These are phyloP conservation scores for Leucophenga montana DNA, from an alignment of 2,888 invertebrate genomes.

Conservation along the genomic window DNA sequence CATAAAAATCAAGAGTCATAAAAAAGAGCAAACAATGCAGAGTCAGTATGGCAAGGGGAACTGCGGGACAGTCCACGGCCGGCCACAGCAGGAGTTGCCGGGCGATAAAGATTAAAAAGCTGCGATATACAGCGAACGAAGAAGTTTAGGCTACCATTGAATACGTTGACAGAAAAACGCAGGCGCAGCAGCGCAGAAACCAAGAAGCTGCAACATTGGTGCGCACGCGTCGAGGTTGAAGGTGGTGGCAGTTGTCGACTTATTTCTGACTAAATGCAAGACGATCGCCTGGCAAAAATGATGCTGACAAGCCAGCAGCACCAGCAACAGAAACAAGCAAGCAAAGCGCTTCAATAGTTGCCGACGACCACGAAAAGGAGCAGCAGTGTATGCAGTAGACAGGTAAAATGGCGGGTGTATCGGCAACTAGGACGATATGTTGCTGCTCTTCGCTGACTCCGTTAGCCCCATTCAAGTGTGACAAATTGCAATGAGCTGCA, in stretches of 20 bases:
- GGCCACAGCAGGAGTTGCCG: slow-evolving; percentile 41
- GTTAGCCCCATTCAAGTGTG: slow-evolving; percentile 29
- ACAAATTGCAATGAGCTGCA: slow-evolving; percentile 37
- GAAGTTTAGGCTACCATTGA: background rate
- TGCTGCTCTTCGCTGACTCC: slow-evolving; percentile 42
- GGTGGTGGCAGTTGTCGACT: slow-evolving; percentile 36
- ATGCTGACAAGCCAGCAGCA: slow-evolving; percentile 18
- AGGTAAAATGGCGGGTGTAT: background rate
- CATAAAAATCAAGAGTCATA: slow-evolving; percentile 68
- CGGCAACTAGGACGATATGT: slow-evolving; percentile 32
- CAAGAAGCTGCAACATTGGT: background rate
- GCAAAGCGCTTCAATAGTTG: slow-evolving; percentile 41
- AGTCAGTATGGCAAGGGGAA: too few species aligned
- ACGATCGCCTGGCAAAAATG: slow-evolving; percentile 49
- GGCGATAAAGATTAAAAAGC: slow-evolving; percentile 1
- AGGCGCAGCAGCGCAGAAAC: background rate
- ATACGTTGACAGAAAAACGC: background rate
- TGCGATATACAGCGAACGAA: background rate
- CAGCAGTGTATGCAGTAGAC: slow-evolving; percentile 34
- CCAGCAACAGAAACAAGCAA: slow-evolving; percentile 1
- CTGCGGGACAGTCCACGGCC: too few species aligned
- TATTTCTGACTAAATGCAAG: slow-evolving; percentile 29
- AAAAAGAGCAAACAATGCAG: slow-evolving; percentile 52
- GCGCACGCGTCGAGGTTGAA: slow-evolving; percentile 5
- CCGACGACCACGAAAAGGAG: slow-evolving; percentile 60